Base-by-base conservation (phyloP, 2,888 invertebrate genomes). In the Cerceris ruficornis region DNA sequence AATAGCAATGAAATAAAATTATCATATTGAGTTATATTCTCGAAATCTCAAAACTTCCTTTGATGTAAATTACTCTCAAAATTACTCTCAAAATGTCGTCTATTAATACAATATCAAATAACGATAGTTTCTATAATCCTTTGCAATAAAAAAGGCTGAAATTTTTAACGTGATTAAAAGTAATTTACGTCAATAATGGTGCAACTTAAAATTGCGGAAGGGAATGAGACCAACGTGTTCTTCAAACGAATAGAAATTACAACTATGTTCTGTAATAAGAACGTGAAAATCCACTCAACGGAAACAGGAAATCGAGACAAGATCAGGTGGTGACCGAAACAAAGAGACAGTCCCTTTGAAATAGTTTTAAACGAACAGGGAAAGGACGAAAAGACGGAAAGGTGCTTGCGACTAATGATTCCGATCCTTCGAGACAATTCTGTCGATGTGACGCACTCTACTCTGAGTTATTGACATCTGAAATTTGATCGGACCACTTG, bases 401-500 rank as follows among this genome's bases (percentile, higher is more conserved):
- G 14, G 7, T 2, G 14, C n/a, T 17, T 11, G 42, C 17, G 39
- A 49, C 79, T 78, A 74, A 80, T 74, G 78, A 78, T 74, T 65
- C 54, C 41, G 78, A 78, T 74, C 71, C 65, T 60, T 55, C 65
- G 52, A 68, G 78, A 70, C 70, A 78, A 70, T 43, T 14, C 15
- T 7, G 4, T 13, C 58, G 7, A 59, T 28, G 43, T 69, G 61
- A 65, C 75, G 41, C 77, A 69, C 28, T 28, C 28, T 28, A 28
- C 28, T 65, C 69, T 75, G 68, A 59, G 49, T 15, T 17, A 57
- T 49, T 49, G 43, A 43, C 14, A 52, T 58, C 49, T 13, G 28
- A 78, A 80, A 64, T 71, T 80, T 15, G 80, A 80, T 78, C 68
- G 60, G 64, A 28, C 7, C 15, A n/a, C 2, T 13, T 17, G 80